A percentile compares a stretch with the other conserved stretches of the same genome.
phyloP scores from a whole-genome alignment of 2,888 invertebrate species.

The Axea sp. region DNA sequence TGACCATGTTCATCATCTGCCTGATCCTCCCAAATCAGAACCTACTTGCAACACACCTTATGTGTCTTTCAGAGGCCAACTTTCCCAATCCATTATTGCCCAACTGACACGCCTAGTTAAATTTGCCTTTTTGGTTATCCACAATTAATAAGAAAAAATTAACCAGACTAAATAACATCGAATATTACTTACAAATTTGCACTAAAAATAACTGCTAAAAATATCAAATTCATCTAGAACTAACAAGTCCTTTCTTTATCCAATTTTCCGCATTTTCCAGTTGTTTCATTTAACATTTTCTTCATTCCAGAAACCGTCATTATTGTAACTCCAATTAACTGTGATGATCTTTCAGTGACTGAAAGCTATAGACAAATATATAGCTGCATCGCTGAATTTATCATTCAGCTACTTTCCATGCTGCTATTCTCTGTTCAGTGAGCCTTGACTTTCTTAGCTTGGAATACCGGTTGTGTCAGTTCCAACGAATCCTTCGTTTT shows the following conservation, averaged over 20 bases:
- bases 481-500: conserved; percentile 19
- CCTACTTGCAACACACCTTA: conserved; percentile 9
- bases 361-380: no score
- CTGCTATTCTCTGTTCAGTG: conserved; percentile 26
- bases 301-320: no score
- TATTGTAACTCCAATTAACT: no score
- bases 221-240: no score
- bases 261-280: no score
- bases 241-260: no score
- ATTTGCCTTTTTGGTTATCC: conserved; percentile 8
- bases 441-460: conserved; percentile 49
- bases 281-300: no score
- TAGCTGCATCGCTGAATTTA: background rate
- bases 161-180: background rate
- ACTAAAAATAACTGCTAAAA: no score
- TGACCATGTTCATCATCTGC: no score
- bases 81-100: conserved; percentile 20
- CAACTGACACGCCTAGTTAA: conserved; percentile 34
- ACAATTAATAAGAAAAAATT: conserved; percentile 6
- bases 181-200: no score
- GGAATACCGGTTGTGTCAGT: conserved; percentile 50
- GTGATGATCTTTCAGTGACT: no score
- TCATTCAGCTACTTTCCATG: background rate
- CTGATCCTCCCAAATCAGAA: no score
- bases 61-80: background rate